Evolutionary conservation across 2,888 invertebrate genomes (phyloP).

Genomic region (Catocala sponsa): DNA sequence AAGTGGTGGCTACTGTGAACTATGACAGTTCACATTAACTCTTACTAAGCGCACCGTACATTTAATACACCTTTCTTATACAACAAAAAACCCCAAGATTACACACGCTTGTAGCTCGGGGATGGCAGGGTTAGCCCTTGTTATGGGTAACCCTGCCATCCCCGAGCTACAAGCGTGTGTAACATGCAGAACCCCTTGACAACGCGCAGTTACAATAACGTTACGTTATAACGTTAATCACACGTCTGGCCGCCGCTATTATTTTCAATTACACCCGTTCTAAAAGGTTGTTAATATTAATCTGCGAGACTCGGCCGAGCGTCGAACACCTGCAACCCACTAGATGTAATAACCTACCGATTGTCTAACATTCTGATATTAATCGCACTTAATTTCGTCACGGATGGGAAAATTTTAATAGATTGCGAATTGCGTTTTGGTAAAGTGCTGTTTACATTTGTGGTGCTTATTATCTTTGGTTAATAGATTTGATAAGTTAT

Average conservation of each 20-base stretch:
- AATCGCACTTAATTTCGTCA: constrained; percentile 72
- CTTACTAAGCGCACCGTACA: too few species aligned
- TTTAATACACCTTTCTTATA: too few species aligned
- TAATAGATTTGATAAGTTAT: too few species aligned
- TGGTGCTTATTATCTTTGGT: not conserved
- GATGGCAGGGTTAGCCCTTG: too few species aligned
- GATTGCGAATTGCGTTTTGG: constrained; percentile 42
- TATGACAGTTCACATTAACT: too few species aligned
- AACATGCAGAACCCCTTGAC: not conserved
- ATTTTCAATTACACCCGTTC: constrained; percentile 78
- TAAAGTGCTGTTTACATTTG: constrained; percentile 30
- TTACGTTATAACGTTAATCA: constrained; percentile 78
- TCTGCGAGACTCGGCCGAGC: constrained; percentile 67
- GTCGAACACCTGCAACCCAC: constrained; percentile 58
- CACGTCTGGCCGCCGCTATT: constrained; percentile 72
- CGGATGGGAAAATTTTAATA: constrained; percentile 49
- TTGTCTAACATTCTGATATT: constrained; percentile 63
- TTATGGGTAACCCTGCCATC: too few species aligned
- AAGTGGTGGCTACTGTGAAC: too few species aligned
- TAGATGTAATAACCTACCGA: constrained; percentile 51
- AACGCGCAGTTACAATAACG: constrained; percentile 25
- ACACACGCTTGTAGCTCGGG: too few species aligned
- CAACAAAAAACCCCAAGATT: too few species aligned
- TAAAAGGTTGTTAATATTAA: constrained; percentile 87
- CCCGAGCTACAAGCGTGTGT: not conserved